Conservation (phyloP, 2,113 vertebrate species). For the Anoura caudifer region DNA sequence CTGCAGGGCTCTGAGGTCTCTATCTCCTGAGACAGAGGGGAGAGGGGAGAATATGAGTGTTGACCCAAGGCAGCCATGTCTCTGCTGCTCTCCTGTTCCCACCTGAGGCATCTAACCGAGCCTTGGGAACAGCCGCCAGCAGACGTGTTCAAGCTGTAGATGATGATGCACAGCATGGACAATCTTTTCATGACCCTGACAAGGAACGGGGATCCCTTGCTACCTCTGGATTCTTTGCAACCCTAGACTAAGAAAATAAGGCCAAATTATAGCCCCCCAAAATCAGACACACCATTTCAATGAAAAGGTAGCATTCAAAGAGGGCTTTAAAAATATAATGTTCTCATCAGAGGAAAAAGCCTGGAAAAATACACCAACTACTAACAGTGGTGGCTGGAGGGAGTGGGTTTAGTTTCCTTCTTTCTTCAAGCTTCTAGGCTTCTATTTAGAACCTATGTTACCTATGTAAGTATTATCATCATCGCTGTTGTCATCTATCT, state of each 20-base stretch:
- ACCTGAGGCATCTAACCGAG: background rate
- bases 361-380: background rate
- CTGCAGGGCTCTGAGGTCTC: slow-evolving; percentile 99
- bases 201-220: background rate
- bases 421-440: background rate
- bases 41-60: background rate
- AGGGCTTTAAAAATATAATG: background rate
- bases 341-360: background rate
- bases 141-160: rapidly evolving
- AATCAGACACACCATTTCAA: background rate
- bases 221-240: background rate
- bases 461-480: background rate
- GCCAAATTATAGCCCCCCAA: background rate
- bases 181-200: background rate
- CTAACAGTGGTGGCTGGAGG: background rate
- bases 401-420: background rate
- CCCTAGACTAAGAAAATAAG: background rate
- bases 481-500: background rate
- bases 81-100: background rate
- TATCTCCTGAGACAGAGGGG: slow-evolving; percentile 88
- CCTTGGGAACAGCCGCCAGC: rapidly evolving
- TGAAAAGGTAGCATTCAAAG: background rate
- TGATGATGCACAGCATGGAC: background rate
- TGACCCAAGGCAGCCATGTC: rapidly evolving
- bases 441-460: background rate